Percentiles rank a stretch among this genome's conserved stretches.
Evolutionary conservation across 2,888 invertebrate species (phyloP).

Genomic region (Megastigmus dorsalis): DNA sequence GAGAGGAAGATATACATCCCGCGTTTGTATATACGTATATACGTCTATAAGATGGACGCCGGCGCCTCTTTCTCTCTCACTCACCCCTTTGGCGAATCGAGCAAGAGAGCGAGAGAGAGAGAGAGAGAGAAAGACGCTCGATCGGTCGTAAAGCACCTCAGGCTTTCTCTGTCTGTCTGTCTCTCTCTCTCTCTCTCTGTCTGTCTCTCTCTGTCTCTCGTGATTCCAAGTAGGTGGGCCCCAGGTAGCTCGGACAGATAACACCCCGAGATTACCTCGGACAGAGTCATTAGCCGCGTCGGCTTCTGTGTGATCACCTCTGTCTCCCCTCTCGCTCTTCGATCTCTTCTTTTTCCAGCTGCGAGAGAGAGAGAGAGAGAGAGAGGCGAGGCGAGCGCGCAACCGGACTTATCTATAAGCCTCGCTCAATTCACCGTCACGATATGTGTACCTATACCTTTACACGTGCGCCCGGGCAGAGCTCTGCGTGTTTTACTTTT

Average conservation of each 20-base stretch:
- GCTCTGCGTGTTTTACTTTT: too few species aligned
- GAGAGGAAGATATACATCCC: not conserved
- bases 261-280: conserved; percentile 74
- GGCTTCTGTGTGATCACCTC: conserved; percentile 71
- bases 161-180: conserved; percentile 44
- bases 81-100: too few species aligned
- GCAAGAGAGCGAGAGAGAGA: too few species aligned
- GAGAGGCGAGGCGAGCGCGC: too few species aligned
- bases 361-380: too few species aligned
- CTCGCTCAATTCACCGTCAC: not conserved
- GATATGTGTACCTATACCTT: too few species aligned
- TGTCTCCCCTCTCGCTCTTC: conserved; percentile 29
- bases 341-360: conserved; percentile 60
- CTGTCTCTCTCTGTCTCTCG: conserved; percentile 55
- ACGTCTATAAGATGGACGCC: conserved; percentile 41
- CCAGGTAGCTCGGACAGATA: conserved; percentile 74
- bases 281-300: conserved; percentile 75
- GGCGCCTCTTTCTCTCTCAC: conserved; percentile 32
- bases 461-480: not conserved
- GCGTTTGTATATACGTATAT: too few species aligned
- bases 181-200: not conserved
- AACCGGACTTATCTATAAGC: not conserved
- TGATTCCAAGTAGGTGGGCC: conserved; percentile 74
- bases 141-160: conserved; percentile 63
- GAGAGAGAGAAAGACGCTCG: conserved; percentile 46